phyloP scores from a whole-genome alignment of 2,113 vertebrate genomes.

The Cyphomyrus plagiostoma region DNA sequence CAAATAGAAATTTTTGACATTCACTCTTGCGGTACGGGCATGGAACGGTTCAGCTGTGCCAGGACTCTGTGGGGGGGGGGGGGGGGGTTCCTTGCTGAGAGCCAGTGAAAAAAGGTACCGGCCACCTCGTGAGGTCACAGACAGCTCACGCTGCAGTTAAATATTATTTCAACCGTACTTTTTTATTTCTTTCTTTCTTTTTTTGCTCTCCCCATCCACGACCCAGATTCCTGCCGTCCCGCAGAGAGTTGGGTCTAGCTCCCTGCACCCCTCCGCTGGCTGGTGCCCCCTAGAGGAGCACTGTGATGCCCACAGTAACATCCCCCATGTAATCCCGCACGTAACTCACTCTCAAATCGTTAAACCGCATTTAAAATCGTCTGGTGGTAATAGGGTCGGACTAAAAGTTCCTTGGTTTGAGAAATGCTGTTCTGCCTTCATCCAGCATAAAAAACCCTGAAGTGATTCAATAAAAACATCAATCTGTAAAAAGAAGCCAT shows the following conservation, averaged over 20 bases:
- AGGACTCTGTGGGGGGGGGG: background rate
- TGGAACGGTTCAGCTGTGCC: background rate
- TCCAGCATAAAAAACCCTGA: background rate
- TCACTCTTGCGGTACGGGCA: background rate
- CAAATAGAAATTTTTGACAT: constrained; percentile 10
- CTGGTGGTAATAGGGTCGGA: background rate
- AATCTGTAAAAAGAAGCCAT: background rate
- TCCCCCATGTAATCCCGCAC: background rate
- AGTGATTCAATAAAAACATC: constrained; percentile 1
- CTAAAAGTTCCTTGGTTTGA: background rate
- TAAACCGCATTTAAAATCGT: background rate
- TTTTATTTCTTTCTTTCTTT: background rate
- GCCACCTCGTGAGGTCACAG: background rate
- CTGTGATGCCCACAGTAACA: background rate
- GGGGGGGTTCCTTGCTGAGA: background rate
- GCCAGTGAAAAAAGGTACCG: background rate
- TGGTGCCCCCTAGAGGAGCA: background rate
- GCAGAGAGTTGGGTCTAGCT: background rate
- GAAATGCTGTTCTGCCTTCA: background rate
- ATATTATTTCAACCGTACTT: constrained; percentile 12
- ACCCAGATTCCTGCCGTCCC: background rate
- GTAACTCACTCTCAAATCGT: background rate
- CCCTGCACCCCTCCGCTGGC: background rate
- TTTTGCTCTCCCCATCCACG: background rate
- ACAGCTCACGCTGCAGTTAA: background rate